Percentiles rank a stretch among this genome's conserved stretches.
Conservation (phyloP, 2,888 invertebrate genomes). For the Creontiades dilutus region DNA sequence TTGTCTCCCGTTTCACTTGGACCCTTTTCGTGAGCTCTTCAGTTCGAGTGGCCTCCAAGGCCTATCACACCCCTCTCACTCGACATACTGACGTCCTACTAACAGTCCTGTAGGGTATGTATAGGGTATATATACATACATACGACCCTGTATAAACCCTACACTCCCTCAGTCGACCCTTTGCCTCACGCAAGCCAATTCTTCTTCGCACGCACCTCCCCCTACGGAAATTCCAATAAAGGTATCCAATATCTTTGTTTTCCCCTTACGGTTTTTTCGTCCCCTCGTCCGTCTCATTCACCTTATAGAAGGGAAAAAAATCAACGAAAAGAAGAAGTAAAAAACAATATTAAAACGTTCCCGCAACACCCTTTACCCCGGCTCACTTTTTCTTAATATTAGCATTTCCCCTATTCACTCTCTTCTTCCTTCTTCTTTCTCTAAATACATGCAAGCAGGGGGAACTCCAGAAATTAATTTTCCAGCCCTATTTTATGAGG, state of each 20-base stretch:
- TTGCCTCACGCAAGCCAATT: neutral
- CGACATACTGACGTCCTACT: neutral
- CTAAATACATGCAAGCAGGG: neutral
- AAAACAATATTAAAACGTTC: constrained; percentile 22
- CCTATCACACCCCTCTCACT: neutral
- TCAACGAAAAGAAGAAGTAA: too few relatives aligned
- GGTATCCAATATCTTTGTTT: constrained; percentile 25
- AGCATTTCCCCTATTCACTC: neutral
- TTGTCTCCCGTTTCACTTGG: neutral
- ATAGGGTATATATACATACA: neutral
- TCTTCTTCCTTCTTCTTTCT: neutral
- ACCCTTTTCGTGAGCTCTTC: neutral
- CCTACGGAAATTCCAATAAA: constrained; percentile 12
- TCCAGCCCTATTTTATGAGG: neutral
- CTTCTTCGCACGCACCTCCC: neutral
- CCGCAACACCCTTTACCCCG: constrained; percentile 1
- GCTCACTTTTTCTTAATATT: constrained; percentile 4
- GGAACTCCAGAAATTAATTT: neutral
- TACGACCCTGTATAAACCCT: neutral
- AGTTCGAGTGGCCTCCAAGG: neutral
- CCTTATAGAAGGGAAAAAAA: neutral
- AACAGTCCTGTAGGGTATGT: neutral
- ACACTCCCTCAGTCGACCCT: neutral
- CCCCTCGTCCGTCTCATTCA: neutral
- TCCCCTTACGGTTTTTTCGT: neutral